Evolutionary conservation across 2,888 invertebrate species (phyloP).

Genomic region (Pachycephus smyrnensis): DNA sequence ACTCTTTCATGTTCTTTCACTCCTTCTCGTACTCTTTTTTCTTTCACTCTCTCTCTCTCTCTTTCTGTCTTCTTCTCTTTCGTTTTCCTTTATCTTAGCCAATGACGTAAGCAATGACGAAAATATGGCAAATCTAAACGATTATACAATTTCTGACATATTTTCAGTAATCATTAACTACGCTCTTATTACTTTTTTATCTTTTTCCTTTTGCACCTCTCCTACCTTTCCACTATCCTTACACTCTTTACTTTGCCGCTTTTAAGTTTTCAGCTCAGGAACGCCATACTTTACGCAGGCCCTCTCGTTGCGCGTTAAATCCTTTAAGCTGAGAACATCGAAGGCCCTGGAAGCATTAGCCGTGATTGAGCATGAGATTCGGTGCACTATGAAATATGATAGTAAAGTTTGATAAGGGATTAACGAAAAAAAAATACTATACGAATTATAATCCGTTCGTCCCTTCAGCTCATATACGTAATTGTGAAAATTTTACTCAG

Average conservation of each 20-base stretch:
- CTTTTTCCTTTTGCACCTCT: background rate
- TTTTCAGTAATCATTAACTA: too few relatives aligned
- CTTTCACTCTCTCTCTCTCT: slow-evolving; percentile 10
- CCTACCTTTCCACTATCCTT: background rate
- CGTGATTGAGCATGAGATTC: background rate
- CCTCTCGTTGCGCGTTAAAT: background rate
- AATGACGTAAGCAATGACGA: too few relatives aligned
- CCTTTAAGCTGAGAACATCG: background rate
- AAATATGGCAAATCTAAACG: too few relatives aligned
- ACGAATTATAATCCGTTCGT: background rate
- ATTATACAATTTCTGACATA: too few relatives aligned
- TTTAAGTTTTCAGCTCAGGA: background rate
- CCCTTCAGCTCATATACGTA: background rate
- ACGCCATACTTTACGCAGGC: background rate
- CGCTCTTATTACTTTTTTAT: background rate
- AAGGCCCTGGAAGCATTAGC: background rate
- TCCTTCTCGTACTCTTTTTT: slow-evolving; percentile 7
- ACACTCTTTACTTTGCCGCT: background rate
- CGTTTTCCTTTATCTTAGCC: background rate
- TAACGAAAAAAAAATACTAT: background rate
- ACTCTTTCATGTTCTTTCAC: slow-evolving; percentile 2
- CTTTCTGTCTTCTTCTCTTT: slow-evolving; percentile 5
- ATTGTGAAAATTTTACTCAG: background rate
- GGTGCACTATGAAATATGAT: background rate
- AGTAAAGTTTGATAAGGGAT: background rate